Evolutionary conservation across 2,888 invertebrate genomes (phyloP), one percentile per base, ranked within the genome.

Genomic region (Sicus ferrugineus): DNA sequence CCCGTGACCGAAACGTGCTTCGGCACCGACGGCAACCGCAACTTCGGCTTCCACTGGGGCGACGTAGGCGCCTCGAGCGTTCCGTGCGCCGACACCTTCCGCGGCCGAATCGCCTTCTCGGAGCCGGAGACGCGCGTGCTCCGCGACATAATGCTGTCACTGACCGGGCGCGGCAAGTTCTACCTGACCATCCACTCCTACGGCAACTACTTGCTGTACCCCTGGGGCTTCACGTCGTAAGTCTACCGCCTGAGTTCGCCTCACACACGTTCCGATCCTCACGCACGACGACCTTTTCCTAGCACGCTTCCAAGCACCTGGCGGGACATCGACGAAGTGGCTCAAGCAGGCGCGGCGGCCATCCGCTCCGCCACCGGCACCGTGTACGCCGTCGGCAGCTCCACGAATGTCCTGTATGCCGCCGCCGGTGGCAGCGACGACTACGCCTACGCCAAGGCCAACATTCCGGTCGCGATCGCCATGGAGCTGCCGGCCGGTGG

Each of bases 11-110:
- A 74, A 30, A 1, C 3, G 0, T 93, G 93, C 75, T 83, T 84
- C 1, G 94, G 94, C n/a, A 89, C 89, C 0, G 94, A 94, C 77
- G 89, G 89, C 0, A 94, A 93, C 81, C 86, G 93, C 2, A 94
- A 94, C 84, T 94, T 89, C 77, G 91, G 88, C 67, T 89, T 88
- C 77, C 85, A 88, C 71, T 93, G 93, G 92, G 89, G 88, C 16
- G 87, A 89, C 74, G 84, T 86, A 7, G 88, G 83, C 2, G 76
- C 81, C 2, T 83, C 82, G 0, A 73, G 73, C 2, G 73, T 64
- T 69, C 88, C 77, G 0, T 93, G 93, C 79, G 74, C 83, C 0
- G 89, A 90, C 0, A 88, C 82, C 1, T 93, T 86, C 80, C 87
- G 88, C 3, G 93, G 93, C 0, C 81, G 84, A 28, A 74, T 76